A percentile compares a stretch with the other conserved stretches of the same genome.
Conservation (phyloP, 2,113 vertebrate genomes). For the Pyrgilauda ruficollis region DNA sequence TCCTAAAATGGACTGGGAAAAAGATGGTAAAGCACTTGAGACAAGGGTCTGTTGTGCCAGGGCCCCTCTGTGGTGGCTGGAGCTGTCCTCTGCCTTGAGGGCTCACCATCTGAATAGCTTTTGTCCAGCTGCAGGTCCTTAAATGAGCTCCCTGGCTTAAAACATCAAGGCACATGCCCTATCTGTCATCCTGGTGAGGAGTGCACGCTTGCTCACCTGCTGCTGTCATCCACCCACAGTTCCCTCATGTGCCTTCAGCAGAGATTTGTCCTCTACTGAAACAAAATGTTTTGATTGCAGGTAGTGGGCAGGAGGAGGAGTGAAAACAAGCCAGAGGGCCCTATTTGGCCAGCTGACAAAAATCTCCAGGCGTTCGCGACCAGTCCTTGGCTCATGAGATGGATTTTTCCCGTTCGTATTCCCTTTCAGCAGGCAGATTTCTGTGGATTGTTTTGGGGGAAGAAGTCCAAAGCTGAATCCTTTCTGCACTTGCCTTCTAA, state of each 20-base stretch:
- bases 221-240: accelerated
- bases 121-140: not conserved
- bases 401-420: slow-evolving; percentile 68
- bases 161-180: accelerated
- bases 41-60: accelerated
- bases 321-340: slow-evolving; percentile 29
- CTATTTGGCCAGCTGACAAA: slow-evolving; percentile 64
- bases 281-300: not conserved
- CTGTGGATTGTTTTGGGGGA: not conserved
- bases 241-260: not conserved
- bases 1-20: not conserved
- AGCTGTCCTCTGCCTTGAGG: not conserved
- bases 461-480: slow-evolving; percentile 5
- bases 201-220: accelerated
- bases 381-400: slow-evolving; percentile 33
- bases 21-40: not conserved
- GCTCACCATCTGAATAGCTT: not conserved
- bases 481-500: not conserved
- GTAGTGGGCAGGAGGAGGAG: slow-evolving; percentile 15
- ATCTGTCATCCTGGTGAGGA: not conserved
- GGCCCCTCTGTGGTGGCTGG: too few relatives aligned
- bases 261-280: not conserved
- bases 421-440: slow-evolving; percentile 60
- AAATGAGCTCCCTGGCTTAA: not conserved
- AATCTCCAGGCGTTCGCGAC: slow-evolving; percentile 50